A percentile compares a stretch with the other conserved stretches of the same genome.
Conservation (phyloP, 2,888 invertebrate genomes). For the Microdon myrmicae region DNA sequence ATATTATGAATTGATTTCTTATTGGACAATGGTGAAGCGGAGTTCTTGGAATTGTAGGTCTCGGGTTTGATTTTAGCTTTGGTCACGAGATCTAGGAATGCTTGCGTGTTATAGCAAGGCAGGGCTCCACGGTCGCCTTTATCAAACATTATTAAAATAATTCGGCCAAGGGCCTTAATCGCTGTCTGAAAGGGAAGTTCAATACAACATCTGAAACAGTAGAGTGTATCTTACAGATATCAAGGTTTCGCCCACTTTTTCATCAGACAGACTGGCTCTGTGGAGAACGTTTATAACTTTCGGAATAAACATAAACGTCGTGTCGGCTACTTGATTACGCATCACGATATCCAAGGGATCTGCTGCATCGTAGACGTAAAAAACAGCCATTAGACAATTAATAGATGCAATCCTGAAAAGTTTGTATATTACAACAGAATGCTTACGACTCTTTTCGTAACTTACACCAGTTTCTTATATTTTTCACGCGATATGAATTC, state of each 20-base stretch:
- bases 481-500: slow-evolving; percentile 76
- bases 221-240: slow-evolving; percentile 67
- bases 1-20: slow-evolving; percentile 53
- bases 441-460: neutral
- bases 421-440: no score
- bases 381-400: slow-evolving; percentile 73
- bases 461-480: slow-evolving; percentile 73
- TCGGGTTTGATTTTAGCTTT: slow-evolving; percentile 51
- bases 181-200: slow-evolving; percentile 54
- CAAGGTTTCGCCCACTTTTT: slow-evolving; percentile 71
- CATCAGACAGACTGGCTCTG: slow-evolving; percentile 68
- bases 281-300: slow-evolving; percentile 70
- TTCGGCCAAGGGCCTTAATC: slow-evolving; percentile 60
- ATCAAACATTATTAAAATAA: slow-evolving; percentile 62
- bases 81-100: slow-evolving; percentile 54
- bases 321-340: slow-evolving; percentile 69
- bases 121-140: slow-evolving; percentile 56
- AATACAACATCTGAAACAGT: neutral
- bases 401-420: slow-evolving; percentile 68
- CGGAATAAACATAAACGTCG: slow-evolving; percentile 72
- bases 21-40: slow-evolving; percentile 55
- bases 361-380: slow-evolving; percentile 71
- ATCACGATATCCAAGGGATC: slow-evolving; percentile 70
- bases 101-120: slow-evolving; percentile 27
- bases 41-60: slow-evolving; percentile 2